Conservation (phyloP, 92 coral and sea anemone species). For the Actinostola sp. region DNA sequence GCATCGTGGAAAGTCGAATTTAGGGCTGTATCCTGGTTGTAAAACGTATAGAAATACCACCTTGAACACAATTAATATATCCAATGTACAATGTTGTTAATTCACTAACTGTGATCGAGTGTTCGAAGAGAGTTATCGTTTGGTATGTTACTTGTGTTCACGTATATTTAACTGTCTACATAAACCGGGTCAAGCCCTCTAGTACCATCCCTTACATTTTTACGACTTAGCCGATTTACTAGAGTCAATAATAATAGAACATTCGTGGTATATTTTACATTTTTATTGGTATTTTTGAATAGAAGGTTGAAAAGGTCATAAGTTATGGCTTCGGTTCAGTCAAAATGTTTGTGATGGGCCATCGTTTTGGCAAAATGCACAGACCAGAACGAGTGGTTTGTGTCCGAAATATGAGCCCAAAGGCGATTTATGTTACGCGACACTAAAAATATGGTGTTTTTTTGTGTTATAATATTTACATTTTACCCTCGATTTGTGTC, state of each 20-base stretch:
- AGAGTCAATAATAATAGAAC: constrained; percentile 44
- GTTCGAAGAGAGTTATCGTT: not conserved
- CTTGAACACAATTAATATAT: not conserved
- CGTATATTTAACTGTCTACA: not conserved
- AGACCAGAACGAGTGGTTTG: no score
- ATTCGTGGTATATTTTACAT: constrained; percentile 63
- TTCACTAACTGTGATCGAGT: not conserved
- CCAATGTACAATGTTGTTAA: not conserved
- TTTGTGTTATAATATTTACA: not conserved
- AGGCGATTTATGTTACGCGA: no score
- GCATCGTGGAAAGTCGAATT: not conserved
- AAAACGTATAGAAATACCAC: no score
- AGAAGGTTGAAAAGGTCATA: constrained; percentile 84
- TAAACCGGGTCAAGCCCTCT: not conserved
- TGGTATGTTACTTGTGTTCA: constrained; percentile 4
- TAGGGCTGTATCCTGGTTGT: no score
- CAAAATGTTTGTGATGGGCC: constrained; percentile 5
- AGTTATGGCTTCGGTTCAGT: constrained; percentile 49
- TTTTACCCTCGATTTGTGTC: not conserved
- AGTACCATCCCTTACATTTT: not conserved
- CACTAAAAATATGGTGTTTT: no score
- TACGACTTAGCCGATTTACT: constrained; percentile 13
- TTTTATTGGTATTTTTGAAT: constrained; percentile 57
- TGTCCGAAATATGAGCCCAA: no score
- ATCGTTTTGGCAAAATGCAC: no score